Base-by-base conservation (phyloP, 1,140 invertebrate species). In the Saccostrea glomerata region DNA sequence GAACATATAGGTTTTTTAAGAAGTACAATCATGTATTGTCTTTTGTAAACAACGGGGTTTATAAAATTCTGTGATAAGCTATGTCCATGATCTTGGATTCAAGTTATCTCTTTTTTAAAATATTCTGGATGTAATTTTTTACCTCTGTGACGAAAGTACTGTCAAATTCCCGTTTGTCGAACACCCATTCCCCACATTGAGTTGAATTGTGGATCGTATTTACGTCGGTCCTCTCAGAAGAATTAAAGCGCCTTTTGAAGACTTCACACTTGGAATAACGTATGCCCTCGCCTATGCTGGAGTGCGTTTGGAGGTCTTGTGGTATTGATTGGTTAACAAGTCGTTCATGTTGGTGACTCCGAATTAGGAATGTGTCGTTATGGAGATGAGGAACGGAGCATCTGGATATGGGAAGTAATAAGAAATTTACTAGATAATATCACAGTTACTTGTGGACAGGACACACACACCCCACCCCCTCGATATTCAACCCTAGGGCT, bases 211-310 rank as follows among this genome's bases (percentile, higher is more conserved):
- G n/a, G 5, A 30, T 5, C 11, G 70, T 9, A 0, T 9, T 15
- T 36, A 7, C 12, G 3, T 13, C 25, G 12, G 70, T 47, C 47
- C 47, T 47, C 47, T 47, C 12, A 11, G 70, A 36, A 25, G 70
- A 36, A 25, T 77, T 77, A 0, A 15, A 30, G 15, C 25, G 25
- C 12, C 30, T 25, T 4, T 77, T 23, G 15, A 77, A 77, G 11
- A 77, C 5, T 15, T 86, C 60, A n/a, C 85, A 86, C 47, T 54
- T 23, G 17, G 66, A 86, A 47, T 86, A 86, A n/a, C 30, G 60
- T 36, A n/a, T 56, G 36, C 84, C 2, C 97, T 96, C 93, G 97
- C 97, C 13, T 96, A 96, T 47, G 96, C 96, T 12, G 97, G 96
- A 60, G 84, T 85, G 84, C 9, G 60, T 56, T 11, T 85, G 6